phyloP scores from a whole-genome alignment of 2,888 invertebrate genomes.

The Empis stercorea region DNA sequence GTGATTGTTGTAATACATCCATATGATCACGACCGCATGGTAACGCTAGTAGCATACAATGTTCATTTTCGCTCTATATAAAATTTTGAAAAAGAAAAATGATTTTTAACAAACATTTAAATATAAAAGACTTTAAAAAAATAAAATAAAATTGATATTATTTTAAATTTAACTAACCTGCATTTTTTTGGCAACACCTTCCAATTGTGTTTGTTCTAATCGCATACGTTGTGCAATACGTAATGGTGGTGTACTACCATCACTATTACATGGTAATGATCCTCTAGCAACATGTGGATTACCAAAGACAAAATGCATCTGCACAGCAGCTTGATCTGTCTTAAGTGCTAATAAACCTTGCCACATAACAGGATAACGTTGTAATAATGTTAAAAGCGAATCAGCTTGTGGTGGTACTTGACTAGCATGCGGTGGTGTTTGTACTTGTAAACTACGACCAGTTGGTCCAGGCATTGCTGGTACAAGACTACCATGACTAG shows the following conservation, averaged over 20 bases:
- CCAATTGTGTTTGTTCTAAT: conserved; percentile 87
- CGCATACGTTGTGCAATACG: conserved; percentile 97
- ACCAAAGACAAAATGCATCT: conserved; percentile 97
- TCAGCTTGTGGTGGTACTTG: conserved; percentile 75
- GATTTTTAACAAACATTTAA: too few species aligned
- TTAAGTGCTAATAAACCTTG: conserved; percentile 89
- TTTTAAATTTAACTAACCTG: conserved; percentile 52
- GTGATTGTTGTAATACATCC: conserved; percentile 87
- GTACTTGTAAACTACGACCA: conserved; percentile 26
- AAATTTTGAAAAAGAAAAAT: not conserved
- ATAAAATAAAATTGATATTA: not conserved
- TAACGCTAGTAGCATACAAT: conserved; percentile 88
- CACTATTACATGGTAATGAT: conserved; percentile 73
- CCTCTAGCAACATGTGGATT: conserved; percentile 79
- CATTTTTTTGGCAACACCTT: conserved; percentile 93
- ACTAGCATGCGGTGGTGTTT: conserved; percentile 53
- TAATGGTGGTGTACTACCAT: conserved; percentile 72
- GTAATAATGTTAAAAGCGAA: conserved; percentile 64
- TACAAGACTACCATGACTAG: conserved; percentile 23
- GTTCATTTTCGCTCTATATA: conserved; percentile 80
- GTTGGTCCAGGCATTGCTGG: conserved; percentile 21
- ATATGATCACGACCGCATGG: conserved; percentile 91
- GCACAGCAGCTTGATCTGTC: conserved; percentile 93
- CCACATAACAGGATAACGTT: conserved; percentile 96
- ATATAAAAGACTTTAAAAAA: conserved; percentile 1